Evolutionary conservation across 2,797 vertebrate genomes (phyloP), one percentile per base, ranked within the genome.

Genomic region (Staurois parvus): DNA sequence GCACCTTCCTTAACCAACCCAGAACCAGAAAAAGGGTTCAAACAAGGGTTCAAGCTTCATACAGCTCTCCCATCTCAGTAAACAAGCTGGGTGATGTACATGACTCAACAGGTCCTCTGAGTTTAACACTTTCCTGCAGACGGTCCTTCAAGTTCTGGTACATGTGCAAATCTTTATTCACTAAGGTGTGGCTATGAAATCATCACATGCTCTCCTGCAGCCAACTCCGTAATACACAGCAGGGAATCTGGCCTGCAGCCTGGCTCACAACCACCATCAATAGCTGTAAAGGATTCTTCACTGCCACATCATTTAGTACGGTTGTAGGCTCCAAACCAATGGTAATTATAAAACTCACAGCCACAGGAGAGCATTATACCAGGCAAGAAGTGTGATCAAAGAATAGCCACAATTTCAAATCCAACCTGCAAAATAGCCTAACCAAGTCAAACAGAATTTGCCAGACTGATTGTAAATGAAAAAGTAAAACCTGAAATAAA

Each of bases 401-500:
- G 21, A 7, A 59, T 24, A n/a, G 5, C 4, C 6, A 15, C 17
- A 0, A 37, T 29, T 34, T 17, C 12, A 37, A 67, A 26, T 7
- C 30, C 32, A 45, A 79, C 19, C 8, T 26, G 42, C 45, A 24
- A 30, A 13, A 21, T 30, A 52, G 21, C 6, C n/a, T 64, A n/a
- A 74, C 32, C 42, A 40, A 40, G 32, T n/a, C 3, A 28, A 48
- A 30, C n/a, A 78, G 37, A 78, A 13, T 67, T 28, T 19, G 40
- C 34, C 29, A 30, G 62, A 68, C 64, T 48, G 42, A 80, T 80
- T 79, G 77, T 29, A 66, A 69, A 32, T 79, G 13, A 24, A 66
- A 68, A 34, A 24, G 12, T 12, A 64, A 69, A 56, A 15, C 52
- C 32, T 24, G 2, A 70, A 19, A 24, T 28, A 68, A 48, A 29